These are phyloP conservation scores for Anagyrus pseudococci DNA, from an alignment of 2,888 invertebrate genomes.

Conservation along the genomic window DNA sequence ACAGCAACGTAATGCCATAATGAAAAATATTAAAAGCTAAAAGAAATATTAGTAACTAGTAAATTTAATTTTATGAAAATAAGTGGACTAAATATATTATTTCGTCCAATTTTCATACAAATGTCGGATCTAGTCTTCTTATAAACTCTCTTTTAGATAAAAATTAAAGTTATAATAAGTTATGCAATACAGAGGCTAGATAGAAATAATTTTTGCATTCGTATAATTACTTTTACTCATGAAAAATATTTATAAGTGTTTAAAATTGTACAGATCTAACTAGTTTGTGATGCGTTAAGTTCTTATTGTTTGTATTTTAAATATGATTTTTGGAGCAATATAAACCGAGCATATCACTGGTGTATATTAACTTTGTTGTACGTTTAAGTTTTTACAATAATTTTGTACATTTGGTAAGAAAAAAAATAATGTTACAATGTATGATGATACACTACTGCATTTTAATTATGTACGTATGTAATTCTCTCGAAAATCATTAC, in stretches of 20 bases:
- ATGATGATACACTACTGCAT: conserved; percentile 24
- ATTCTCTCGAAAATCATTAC: not conserved
- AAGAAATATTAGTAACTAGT: no score
- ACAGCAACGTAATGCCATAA: no score
- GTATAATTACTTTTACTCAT: no score
- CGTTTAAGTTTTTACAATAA: conserved; percentile 16
- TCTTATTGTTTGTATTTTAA: not conserved
- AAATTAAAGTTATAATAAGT: not conserved
- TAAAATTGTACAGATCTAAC: no score
- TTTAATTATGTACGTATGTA: conserved; percentile 25
- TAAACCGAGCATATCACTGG: conserved; percentile 25
- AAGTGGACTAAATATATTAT: no score
- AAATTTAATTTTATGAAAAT: no score
- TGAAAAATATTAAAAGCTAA: no score
- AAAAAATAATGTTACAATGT: conserved; percentile 6
- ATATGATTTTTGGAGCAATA: conserved; percentile 21
- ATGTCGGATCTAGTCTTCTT: conserved; percentile 19
- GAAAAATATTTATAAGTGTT: no score
- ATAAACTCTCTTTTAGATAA: conserved; percentile 9
- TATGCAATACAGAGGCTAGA: conserved; percentile 1
- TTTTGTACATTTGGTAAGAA: conserved; percentile 22
- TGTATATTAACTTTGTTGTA: conserved; percentile 8
- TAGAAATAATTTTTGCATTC: no score
- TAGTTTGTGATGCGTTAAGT: no score
- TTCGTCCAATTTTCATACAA: no score